Base-by-base conservation (phyloP, 2,888 invertebrate species). In the Cataglyphis cursor region DNA sequence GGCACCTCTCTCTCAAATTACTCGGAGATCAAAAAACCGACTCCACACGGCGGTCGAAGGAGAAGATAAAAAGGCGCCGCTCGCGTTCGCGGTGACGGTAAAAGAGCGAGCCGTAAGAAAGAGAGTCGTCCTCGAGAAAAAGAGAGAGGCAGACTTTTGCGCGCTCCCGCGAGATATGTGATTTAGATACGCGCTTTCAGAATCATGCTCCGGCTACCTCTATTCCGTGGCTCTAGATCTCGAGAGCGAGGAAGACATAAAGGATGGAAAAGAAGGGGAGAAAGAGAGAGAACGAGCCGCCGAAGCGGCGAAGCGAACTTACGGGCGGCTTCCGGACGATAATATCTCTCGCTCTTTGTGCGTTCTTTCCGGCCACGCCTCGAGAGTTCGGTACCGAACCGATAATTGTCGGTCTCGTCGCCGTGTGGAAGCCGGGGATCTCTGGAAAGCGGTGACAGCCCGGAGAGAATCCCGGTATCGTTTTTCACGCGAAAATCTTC, bases 151-250 rank as follows among this genome's bases (percentile, higher is more conserved):
- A 84, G 88, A 89, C 78, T 88, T 87, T 88, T 86, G 88, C 89
- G 88, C 89, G 88, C 86, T 51, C 51, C 8, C n/a, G n/a, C 51
- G 51, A n/a, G 88, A 90, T 90, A 91, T 92, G 92, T 90, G 91
- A 92, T 92, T 92, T 91, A 92, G 92, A 91, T 92, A 91, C 90
- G 90, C 84, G 83, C 59, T 81, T 61, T 62, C 62, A 81, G 83
- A 74, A 85, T 84, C 78, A 57, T 38, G 72, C 65, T 51, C 8
- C 65, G 62, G 57, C 73, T 35, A 24, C 59, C 18, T 59, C 70
- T 59, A 24, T 70, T 70, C 65, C 35, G 15, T 10, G 31, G 62
- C 48, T 48, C 41, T 31, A 59, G 59, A 31, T 48, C 31, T n/a
- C 6, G 1, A n/a, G 51, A 51, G 51, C 31, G 51, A 51, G 28